Evolutionary conservation across 2,113 vertebrate species (phyloP), one percentile per base, ranked within the genome.

Genomic region (Brachyhypopomus gauderio): DNA sequence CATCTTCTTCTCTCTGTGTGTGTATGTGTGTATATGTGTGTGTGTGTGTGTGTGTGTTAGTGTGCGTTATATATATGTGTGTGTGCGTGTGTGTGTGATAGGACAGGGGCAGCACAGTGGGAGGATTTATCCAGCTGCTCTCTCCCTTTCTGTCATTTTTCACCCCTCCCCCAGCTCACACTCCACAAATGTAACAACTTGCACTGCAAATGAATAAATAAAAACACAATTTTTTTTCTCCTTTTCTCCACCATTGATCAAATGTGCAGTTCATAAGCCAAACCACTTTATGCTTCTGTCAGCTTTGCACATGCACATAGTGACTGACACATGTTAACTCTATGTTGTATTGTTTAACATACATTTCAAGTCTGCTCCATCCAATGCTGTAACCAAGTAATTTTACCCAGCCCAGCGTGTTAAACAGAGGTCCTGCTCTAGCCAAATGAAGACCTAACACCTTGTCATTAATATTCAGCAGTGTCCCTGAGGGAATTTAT

Each of bases 1-100:
- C 95, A 97, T 95, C 96, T 97, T 95, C 93, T 94, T 93, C 89
- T 89, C 93, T 91, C 95, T 94, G 90, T 95, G 89, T 86, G 83
- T 77, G 84, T 84, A 55, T 60, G 66, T 23, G 45, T 19, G 78
- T 59, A 48, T 45, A 77, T 38, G 76, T 66, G 76, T 27, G 58
- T 45, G 76, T 94, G 91, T 94, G 89, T 85, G 85, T 63, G 85
- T 79, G 59, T 22, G 59, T 58, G 67, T 72, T 59, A 94, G 90
- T 94, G 88, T 79, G 77, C n/a, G n/a, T n/a, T n/a, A n/a, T n/a
- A n/a, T n/a, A n/a, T n/a, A n/a, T 72, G 85, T 85, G 19, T 30
- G 30, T 30, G 30, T 30, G 30, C 3, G 30, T 30, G 30, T 30
- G 30, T 30, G 30, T 30, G 30, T 66, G 93, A 94, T 89, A 94